Conservation (phyloP, 2,797 vertebrate species). For the Parotocinclus haroldoi region DNA sequence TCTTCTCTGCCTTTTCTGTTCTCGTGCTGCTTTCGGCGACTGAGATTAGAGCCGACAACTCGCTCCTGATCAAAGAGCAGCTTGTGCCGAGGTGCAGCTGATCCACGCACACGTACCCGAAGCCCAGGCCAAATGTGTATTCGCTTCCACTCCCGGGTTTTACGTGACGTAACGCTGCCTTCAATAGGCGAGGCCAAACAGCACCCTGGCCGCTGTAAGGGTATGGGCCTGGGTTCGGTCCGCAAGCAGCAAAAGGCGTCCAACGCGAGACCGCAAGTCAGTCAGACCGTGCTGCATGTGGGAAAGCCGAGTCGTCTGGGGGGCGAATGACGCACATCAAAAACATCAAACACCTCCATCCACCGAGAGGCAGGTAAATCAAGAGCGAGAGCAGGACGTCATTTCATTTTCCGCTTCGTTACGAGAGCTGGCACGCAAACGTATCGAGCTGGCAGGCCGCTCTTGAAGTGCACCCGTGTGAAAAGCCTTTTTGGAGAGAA, state of each 20-base stretch:
- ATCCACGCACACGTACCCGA: too few relatives aligned
- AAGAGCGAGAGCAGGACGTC: neutral
- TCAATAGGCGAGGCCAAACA: too few relatives aligned
- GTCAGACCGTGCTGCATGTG: too few relatives aligned
- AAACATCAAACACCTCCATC: neutral
- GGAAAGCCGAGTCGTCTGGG: neutral
- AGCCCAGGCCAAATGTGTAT: too few relatives aligned
- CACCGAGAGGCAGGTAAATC: neutral
- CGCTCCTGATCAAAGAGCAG: too few relatives aligned
- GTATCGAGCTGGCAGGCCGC: neutral
- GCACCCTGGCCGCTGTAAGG: too few relatives aligned
- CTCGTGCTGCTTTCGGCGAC: neutral
- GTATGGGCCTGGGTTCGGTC: neutral
- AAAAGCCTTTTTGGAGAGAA: conserved; percentile 25
- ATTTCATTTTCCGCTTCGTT: conserved; percentile 12
- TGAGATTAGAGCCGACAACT: too few relatives aligned
- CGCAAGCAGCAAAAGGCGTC: conserved; percentile 40
- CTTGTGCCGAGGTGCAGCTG: too few relatives aligned
- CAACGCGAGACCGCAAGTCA: too few relatives aligned
- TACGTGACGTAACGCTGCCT: too few relatives aligned
- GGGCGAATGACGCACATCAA: conserved; percentile 1
- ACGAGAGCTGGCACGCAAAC: conserved; percentile 21
- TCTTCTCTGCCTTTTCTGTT: neutral
- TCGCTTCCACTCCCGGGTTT: too few relatives aligned
- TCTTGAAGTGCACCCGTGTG: conserved; percentile 9